Percentiles rank a stretch among this genome's conserved stretches.
Conservation (phyloP, 1,140 invertebrate genomes). For the Leptinotarsa defecta region DNA sequence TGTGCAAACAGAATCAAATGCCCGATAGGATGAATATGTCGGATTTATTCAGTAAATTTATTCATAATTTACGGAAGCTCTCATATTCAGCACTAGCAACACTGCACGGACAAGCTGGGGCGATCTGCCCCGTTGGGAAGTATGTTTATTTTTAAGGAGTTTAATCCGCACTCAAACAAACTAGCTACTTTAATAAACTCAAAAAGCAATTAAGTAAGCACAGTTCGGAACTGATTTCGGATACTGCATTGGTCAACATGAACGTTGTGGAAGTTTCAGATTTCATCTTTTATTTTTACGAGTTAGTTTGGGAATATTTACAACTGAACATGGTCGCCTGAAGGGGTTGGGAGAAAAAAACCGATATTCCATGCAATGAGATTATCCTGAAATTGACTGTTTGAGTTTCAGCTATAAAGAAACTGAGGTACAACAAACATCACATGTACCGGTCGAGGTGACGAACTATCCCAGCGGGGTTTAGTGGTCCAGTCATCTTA, state of each 20-base stretch:
- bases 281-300: not conserved
- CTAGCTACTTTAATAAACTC: not conserved
- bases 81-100: slow-evolving; percentile 63
- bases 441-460: too few relatives aligned
- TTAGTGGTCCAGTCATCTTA: too few relatives aligned
- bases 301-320: not conserved
- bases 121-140: slow-evolving; percentile 69
- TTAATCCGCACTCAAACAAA: slow-evolving; percentile 6
- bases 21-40: slow-evolving; percentile 67
- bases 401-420: too few relatives aligned
- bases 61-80: slow-evolving; percentile 64
- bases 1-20: slow-evolving; percentile 63
- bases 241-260: not conserved
- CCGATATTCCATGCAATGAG: too few relatives aligned
- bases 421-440: too few relatives aligned
- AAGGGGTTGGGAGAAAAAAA: too few relatives aligned
- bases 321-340: too few relatives aligned
- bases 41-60: slow-evolving; percentile 66
- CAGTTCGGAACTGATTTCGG: not conserved
- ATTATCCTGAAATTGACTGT: too few relatives aligned
- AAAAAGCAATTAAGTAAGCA: slow-evolving; percentile 1
- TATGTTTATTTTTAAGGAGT: slow-evolving; percentile 54
- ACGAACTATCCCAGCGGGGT: too few relatives aligned
- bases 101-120: slow-evolving; percentile 59
- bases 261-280: not conserved